Evolutionary conservation across 2,888 invertebrate species (phyloP), one percentile per base, ranked within the genome.

Genomic region (Acleris emargana): DNA sequence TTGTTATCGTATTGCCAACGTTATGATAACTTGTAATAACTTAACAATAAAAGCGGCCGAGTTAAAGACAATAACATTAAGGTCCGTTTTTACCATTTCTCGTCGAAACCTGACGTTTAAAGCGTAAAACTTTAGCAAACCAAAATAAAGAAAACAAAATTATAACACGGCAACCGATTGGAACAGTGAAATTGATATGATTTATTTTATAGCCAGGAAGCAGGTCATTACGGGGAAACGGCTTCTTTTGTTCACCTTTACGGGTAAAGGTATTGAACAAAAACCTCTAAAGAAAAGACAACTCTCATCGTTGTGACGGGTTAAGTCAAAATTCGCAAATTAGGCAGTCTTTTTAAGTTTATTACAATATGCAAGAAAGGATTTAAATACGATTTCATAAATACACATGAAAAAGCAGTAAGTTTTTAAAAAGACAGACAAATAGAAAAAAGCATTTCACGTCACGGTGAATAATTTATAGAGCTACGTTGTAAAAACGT

Each of bases 191-290:
- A 66, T 66, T 61, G 66, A 66, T 66, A 66, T 66, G 60, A 66
- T 66, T 66, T 74, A 75, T 75, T 69, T 74, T 69, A 72, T 68
- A 61, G 68, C 52, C 77, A 75, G 76, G 77, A 77, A 77, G 70
- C 70, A 67, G 68, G 75, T 67, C 69, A 75, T 77, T 76, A 76
- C 70, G 68, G 64, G 67, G 72, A 68, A 72, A 72, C 73, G 71
- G 71, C 72, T 70, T 74, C 71, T 75, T 76, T 76, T 61, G 57
- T 61, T 57, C 57, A 38, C 61, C 51, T 57, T 51, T 50, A 45
- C 54, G 43, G 55, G 25, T 57, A 66, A 60, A 60, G 50, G 38
- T 43, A 16, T 45, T 22, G 43, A 61, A 66, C 61, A 66, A 66
- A 66, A 66, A 66, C 61, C 17, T 51, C 55, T 47, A n/a, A 49